These are phyloP conservation scores for Palythoa heliodiscus DNA, from an alignment of 92 coral and sea anemone species.

Conservation along the genomic window DNA sequence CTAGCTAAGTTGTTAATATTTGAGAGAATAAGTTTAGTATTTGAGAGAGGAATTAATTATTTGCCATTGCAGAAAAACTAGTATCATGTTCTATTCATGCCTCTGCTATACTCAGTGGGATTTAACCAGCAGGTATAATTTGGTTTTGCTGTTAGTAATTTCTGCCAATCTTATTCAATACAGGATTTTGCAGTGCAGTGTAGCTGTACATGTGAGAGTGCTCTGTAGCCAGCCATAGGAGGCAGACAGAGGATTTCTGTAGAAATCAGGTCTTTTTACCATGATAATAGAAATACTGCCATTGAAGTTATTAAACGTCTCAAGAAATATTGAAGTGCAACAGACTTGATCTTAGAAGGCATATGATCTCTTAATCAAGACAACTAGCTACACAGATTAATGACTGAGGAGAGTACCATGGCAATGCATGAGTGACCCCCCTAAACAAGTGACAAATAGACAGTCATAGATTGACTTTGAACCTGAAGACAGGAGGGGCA, in stretches of 20 bases:
- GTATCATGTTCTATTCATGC: neutral
- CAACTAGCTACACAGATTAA: constrained; percentile 14
- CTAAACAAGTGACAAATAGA: constrained; percentile 25
- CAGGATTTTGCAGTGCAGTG: constrained; percentile 34
- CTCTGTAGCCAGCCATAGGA: constrained; percentile 35
- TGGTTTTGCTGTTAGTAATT: neutral
- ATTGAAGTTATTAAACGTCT: constrained; percentile 26
- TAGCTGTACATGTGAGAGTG: constrained; percentile 35
- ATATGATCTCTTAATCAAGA: no score
- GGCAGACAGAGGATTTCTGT: constrained; percentile 40
- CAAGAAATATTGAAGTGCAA: constrained; percentile 20
- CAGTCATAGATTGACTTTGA: constrained; percentile 38
- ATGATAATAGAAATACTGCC: constrained; percentile 29
- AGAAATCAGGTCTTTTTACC: constrained; percentile 30
- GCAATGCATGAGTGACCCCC: constrained; percentile 25
- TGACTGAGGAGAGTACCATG: constrained; percentile 8
- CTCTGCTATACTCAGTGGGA: no score
- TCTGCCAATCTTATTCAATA: constrained; percentile 10
- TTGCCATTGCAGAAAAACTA: neutral
- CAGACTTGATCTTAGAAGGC: constrained; percentile 29
- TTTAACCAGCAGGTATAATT: no score
- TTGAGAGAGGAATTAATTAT: no score
- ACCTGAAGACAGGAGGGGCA: constrained; percentile 42
- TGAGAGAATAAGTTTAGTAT: no score
- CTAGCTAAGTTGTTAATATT: no score